Evolutionary conservation across 2,797 vertebrate species (phyloP).

Genomic region (Petrocephalus schoutedeni): DNA sequence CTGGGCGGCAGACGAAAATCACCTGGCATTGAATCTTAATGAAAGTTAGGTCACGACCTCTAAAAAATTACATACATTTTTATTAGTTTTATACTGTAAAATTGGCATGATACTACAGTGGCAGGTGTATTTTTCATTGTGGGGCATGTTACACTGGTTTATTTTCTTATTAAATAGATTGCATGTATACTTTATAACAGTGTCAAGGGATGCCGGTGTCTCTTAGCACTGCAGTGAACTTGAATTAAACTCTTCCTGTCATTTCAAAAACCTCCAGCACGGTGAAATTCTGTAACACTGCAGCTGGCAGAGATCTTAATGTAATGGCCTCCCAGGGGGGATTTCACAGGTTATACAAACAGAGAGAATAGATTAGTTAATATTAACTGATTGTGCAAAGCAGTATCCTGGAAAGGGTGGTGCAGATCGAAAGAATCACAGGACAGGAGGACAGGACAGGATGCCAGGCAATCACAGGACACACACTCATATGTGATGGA

Average conservation of each 20-base stretch:
- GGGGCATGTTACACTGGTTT: neutral
- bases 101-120: constrained; percentile 36
- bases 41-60: constrained; percentile 41
- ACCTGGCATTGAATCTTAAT: constrained; percentile 61
- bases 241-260: neutral
- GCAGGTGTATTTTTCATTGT: constrained; percentile 33
- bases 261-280: constrained; percentile 3
- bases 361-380: neutral
- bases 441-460: neutral
- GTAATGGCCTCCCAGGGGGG: neutral
- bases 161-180: constrained; percentile 23
- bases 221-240: neutral
- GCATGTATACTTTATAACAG: neutral
- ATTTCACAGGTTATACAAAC: neutral
- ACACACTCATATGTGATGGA: neutral
- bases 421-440: neutral
- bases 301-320: neutral
- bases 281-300: neutral
- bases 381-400: neutral
- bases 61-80: constrained; percentile 27
- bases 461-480: neutral
- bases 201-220: neutral
- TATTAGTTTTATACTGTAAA: constrained; percentile 47
- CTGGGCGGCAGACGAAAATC: constrained; percentile 56
- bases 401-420: neutral